Conservation (phyloP, 2,888 invertebrate genomes). For the Rhingia rostrata region DNA sequence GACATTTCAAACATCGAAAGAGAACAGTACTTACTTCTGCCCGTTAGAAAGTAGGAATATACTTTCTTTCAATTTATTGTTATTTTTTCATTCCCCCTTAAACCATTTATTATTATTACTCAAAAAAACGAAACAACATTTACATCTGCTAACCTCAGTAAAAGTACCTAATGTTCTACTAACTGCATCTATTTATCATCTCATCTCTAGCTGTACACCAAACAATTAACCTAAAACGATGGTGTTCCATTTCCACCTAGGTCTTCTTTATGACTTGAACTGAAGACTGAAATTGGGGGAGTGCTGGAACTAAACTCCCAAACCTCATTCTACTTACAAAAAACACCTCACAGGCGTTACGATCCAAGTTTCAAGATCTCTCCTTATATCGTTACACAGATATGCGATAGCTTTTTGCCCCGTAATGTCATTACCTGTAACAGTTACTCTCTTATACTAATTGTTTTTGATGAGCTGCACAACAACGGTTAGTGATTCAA, state of each 20-base stretch:
- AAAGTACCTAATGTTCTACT: not conserved
- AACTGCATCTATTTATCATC: conserved; percentile 24
- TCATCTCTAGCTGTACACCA: conserved; percentile 19
- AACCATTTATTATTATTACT: not conserved
- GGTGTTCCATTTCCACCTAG: conserved; percentile 22
- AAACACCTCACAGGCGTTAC: conserved; percentile 28
- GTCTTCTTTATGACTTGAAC: conserved; percentile 7
- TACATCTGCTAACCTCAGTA: conserved; percentile 23
- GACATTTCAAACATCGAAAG: too few species aligned
- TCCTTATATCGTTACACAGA: conserved; percentile 11
- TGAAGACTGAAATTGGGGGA: not conserved
- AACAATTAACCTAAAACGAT: conserved; percentile 42
- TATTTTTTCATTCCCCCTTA: not conserved
- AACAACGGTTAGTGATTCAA: conserved; percentile 44
- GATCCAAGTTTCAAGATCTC: conserved; percentile 33
- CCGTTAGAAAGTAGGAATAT: too few species aligned
- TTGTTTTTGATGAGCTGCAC: conserved; percentile 42
- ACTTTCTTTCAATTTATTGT: too few species aligned
- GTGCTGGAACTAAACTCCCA: not conserved
- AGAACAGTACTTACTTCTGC: too few species aligned
- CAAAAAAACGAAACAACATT: not conserved
- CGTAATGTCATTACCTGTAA: conserved; percentile 46
- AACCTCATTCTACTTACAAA: conserved; percentile 32
- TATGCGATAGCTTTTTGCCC: conserved; percentile 26
- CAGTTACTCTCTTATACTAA: conserved; percentile 46